Evolutionary conservation across 2,113 vertebrate genomes (phyloP), one percentile per base, ranked within the genome.

Genomic region (Caranx ignobilis): DNA sequence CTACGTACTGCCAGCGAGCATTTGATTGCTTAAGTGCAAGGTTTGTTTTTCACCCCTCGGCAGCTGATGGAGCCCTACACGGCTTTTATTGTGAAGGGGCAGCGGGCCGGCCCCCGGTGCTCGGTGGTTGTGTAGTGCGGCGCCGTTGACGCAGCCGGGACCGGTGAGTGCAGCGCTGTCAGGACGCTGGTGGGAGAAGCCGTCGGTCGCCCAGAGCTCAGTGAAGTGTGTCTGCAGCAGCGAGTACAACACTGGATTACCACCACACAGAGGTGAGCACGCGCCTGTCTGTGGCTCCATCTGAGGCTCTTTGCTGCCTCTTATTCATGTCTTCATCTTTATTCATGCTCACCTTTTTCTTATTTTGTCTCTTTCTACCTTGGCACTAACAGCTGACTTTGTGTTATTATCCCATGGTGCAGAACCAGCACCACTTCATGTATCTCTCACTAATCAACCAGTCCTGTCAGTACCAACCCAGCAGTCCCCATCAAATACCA

Each of bases 211-310:
- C 39, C 86, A 39, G 26, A 85, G 80, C 81, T 60, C 81, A 76
- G 88, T 84, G 79, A 75, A 87, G 86, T 81, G 89, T 72, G 82
- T 82, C 82, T 71, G 90, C 88, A 63, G 79, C 87, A 83, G 82
- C 62, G 70, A 87, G 78, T 56, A 66, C 69, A 82, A 93, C 90
- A 66, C 94, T 95, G 94, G 94, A 94, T 90, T 82, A 78, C 85
- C 92, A 89, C 7, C 87, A 82, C 66, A 55, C 70, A 35, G 72
- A 93, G 93, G 94, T 95, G 77, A 87, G 90, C 54, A 41, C 32
- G 3, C 0, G 19, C 60, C 55, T 63, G 52, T 52, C 7, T 37
- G 47, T 2, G 15, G 47, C 47, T 6, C 1, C 45, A 18, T 15
- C 16, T 13, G 47, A 0, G 3, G 50, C 19, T 26, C n/a, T 21